Percentiles rank a stretch among this genome's conserved stretches.
phyloP scores from a whole-genome alignment of 2,113 vertebrate genomes.

The Vulpes ferrilata region DNA sequence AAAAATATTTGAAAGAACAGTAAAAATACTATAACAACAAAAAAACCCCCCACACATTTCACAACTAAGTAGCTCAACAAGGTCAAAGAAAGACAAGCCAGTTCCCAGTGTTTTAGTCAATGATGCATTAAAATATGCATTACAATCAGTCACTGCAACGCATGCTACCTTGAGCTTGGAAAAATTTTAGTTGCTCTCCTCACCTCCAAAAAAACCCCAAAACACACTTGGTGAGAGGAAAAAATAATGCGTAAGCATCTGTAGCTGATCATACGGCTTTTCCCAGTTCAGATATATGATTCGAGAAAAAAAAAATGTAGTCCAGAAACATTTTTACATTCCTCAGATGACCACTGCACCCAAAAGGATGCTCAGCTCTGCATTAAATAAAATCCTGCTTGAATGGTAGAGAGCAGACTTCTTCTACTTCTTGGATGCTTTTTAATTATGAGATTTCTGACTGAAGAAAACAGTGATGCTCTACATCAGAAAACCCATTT shows the following conservation, averaged over 20 bases:
- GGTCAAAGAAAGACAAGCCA: slow-evolving; percentile 39
- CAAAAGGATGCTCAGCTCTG: not conserved
- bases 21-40: slow-evolving; percentile 46
- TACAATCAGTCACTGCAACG: not conserved
- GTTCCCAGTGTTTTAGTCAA: not conserved
- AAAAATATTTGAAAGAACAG: slow-evolving; percentile 47
- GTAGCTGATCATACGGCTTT: not conserved
- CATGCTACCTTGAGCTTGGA: not conserved
- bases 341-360: not conserved
- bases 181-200: not conserved
- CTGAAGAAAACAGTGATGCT: not conserved
- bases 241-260: not conserved
- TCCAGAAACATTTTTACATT: slow-evolving; percentile 35
- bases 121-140: slow-evolving; percentile 10
- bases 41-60: not conserved
- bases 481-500: not conserved
- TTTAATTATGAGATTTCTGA: not conserved
- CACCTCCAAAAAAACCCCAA: not conserved
- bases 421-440: not conserved
- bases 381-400: not conserved
- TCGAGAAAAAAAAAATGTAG: not conserved
- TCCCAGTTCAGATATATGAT: slow-evolving; percentile 20
- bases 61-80: slow-evolving; percentile 32
- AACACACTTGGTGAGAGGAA: not conserved
- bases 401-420: not conserved